A percentile compares a stretch with the other conserved stretches of the same genome.
Evolutionary conservation across 2,797 vertebrate genomes (phyloP).

Genomic region (Anguilla pacifica): DNA sequence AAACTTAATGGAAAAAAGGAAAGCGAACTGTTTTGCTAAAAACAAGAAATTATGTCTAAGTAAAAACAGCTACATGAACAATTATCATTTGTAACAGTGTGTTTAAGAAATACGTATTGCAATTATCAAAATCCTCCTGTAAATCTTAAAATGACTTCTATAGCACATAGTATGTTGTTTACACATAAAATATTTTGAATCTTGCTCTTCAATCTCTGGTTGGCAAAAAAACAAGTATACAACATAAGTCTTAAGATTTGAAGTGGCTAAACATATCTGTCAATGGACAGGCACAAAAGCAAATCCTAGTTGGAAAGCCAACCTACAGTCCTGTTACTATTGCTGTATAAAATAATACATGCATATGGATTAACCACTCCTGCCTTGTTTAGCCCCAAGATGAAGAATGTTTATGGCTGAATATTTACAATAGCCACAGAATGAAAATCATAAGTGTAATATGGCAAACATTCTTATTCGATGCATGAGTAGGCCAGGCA

Average conservation of each 20-base stretch:
- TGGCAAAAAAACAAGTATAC: background rate
- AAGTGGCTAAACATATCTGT: background rate
- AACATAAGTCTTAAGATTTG: background rate
- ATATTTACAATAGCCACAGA: background rate
- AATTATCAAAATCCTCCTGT: background rate
- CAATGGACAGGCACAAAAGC: background rate
- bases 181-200: slow-evolving; percentile 3
- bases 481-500: background rate
- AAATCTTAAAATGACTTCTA: background rate
- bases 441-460: background rate
- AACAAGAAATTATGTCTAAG: background rate
- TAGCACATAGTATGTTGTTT: background rate
- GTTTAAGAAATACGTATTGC: background rate
- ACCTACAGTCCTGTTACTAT: background rate
- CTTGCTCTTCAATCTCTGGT: background rate
- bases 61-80: slow-evolving; percentile 1
- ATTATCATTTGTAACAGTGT: slow-evolving; percentile 3
- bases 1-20: background rate
- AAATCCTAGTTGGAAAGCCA: background rate
- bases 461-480: background rate
- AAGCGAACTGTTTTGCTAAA: background rate
- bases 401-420: background rate
- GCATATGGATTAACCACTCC: background rate
- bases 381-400: background rate
- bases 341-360: slow-evolving; percentile 10